A percentile compares a stretch with the other conserved stretches of the same genome.
These are phyloP conservation scores for Elmis aenea DNA, from an alignment of 2,888 invertebrate genomes.

Conservation along the genomic window DNA sequence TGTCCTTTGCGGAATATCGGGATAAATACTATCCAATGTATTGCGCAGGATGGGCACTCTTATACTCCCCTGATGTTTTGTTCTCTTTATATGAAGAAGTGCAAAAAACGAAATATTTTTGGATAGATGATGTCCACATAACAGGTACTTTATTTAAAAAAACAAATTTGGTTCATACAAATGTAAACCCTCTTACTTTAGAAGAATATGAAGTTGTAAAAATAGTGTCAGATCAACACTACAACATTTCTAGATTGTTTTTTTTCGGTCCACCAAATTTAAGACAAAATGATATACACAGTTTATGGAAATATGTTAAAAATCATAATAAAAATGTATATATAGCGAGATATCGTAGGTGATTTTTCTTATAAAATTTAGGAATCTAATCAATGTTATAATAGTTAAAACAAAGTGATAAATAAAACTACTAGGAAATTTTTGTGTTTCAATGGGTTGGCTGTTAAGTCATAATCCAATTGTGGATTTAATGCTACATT, in stretches of 20 bases:
- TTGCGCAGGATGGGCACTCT: slow-evolving; percentile 64
- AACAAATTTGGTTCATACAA: slow-evolving; percentile 53
- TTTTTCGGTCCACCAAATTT: slow-evolving; percentile 55
- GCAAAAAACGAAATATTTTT: slow-evolving; percentile 58
- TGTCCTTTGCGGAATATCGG: slow-evolving; percentile 62
- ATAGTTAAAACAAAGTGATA: no score
- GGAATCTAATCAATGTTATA: no score
- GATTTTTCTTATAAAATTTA: slow-evolving; percentile 2
- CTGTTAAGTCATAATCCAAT: no score
- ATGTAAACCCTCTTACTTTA: slow-evolving; percentile 25
- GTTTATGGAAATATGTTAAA: slow-evolving; percentile 48
- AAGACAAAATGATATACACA: slow-evolving; percentile 45
- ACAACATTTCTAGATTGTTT: slow-evolving; percentile 41
- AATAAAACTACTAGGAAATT: no score
- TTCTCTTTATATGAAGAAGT: slow-evolving; percentile 53
- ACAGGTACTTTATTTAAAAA: slow-evolving; percentile 59
- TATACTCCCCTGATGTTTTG: slow-evolving; percentile 56
- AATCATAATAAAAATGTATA: slow-evolving; percentile 29
- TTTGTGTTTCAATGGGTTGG: not conserved
- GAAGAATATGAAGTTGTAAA: slow-evolving; percentile 3
- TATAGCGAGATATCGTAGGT: slow-evolving; percentile 16
- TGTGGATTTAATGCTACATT: no score
- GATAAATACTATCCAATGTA: slow-evolving; percentile 64
- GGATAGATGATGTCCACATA: slow-evolving; percentile 70
- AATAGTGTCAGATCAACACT: slow-evolving; percentile 8